phyloP scores from a whole-genome alignment of 2,888 invertebrate species.

The Aporophyla nigra region DNA sequence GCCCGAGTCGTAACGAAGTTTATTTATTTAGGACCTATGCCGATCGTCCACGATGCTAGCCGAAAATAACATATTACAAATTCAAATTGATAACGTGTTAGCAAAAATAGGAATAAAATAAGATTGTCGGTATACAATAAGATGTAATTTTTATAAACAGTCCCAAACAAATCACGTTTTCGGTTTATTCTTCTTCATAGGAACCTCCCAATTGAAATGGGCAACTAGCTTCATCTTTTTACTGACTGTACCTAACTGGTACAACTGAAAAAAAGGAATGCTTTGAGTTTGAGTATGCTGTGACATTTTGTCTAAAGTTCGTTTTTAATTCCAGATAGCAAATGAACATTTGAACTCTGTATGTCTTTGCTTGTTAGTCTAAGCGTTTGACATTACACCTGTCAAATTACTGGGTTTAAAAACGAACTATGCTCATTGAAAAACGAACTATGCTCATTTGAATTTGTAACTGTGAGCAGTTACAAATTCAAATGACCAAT shows the following conservation, averaged over 20 bases:
- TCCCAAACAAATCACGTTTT: not conserved
- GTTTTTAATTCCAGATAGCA: too few relatives aligned
- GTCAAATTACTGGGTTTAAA: too few relatives aligned
- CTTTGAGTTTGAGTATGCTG: too few relatives aligned
- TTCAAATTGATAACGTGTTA: not conserved
- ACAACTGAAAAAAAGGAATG: not conserved
- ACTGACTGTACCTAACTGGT: not conserved
- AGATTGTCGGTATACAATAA: too few relatives aligned
- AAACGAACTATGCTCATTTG: too few relatives aligned
- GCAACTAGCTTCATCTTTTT: too few relatives aligned
- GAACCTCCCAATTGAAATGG: not conserved
- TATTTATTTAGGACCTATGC: slow-evolving; percentile 58
- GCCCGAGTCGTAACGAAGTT: slow-evolving; percentile 29
- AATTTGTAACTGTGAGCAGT: not conserved
- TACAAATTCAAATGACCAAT: too few relatives aligned
- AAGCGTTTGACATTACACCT: too few relatives aligned
- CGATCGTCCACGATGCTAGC: not conserved
- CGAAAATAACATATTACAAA: not conserved
- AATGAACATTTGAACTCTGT: too few relatives aligned
- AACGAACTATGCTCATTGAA: too few relatives aligned
- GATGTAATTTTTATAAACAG: not conserved
- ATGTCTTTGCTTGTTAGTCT: too few relatives aligned
- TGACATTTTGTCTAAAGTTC: not conserved
- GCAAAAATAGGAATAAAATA: not conserved
- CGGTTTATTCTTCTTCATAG: not conserved